Evolutionary conservation across 2,797 vertebrate species (phyloP), one percentile per base, ranked within the genome.

Genomic region (Gastrophryne carolinensis): DNA sequence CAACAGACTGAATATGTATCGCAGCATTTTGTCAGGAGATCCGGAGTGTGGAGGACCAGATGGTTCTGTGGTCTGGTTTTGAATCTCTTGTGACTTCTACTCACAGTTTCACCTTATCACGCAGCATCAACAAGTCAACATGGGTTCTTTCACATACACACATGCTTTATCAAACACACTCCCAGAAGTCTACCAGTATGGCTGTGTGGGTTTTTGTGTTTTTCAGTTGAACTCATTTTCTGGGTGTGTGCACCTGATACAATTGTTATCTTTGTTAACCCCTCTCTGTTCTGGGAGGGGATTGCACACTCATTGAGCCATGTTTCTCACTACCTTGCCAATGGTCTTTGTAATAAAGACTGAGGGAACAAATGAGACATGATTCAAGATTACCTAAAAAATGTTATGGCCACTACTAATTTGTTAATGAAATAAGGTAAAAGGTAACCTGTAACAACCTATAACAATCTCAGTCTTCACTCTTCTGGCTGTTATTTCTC

Each of bases 141-240:
- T 56, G 39, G 41, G 68, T 37, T 78, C 72, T 57, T 71, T 71
- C 67, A 72, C 44, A 34, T 37, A 47, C 17, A 34, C 50, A 47
- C 17, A 39, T 34, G 30, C 50, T 65, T 78, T 78, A 78, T 78
- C 75, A 72, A 72, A 56, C 13, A 72, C 61, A 78, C 75, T 72
- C 68, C 61, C 49, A 35, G 19, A 60, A 23, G 27, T 44, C 49
- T 69, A 58, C 75, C 53, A 60, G 24, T 60, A 60, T 66, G 68
- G 53, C 61, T 37, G 35, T 78, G 75, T 72, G 61, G 61, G 60
- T 66, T 72, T 72, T 56, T 77, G 58, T 57, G 19, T 71, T 78
- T n/a, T 78, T 78, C 68, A 61, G 52, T 72, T 92, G 87, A 79
- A 47, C 75, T 64, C 47, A n/a, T 13, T 80, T 80, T 88, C 80